Conservation (phyloP, 2,888 invertebrate species). For the Eurois occulta region DNA sequence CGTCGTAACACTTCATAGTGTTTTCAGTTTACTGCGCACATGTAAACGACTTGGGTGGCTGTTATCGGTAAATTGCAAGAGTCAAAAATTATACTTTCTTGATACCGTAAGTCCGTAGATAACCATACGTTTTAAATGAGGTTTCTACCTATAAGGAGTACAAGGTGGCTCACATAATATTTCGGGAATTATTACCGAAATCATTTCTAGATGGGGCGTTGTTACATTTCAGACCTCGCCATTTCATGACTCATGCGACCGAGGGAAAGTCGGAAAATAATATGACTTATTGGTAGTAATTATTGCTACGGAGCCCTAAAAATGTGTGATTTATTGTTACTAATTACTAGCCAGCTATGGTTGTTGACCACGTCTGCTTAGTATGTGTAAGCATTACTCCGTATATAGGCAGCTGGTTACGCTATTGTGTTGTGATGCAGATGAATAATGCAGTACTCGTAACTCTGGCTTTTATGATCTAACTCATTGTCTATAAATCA, state of each 20-base stretch:
- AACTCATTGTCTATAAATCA: constrained; percentile 75
- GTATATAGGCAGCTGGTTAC: constrained; percentile 68
- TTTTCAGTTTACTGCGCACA: constrained; percentile 43
- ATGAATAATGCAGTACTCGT: constrained; percentile 82
- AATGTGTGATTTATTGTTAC: constrained; percentile 61
- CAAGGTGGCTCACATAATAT: constrained; percentile 29
- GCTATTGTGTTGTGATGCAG: constrained; percentile 76
- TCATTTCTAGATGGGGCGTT: constrained; percentile 28
- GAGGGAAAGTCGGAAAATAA: constrained; percentile 17
- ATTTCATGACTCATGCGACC: neutral
- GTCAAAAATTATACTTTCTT: constrained; percentile 39
- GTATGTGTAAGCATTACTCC: constrained; percentile 76
- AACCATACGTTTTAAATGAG: constrained; percentile 7
- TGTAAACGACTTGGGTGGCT: constrained; percentile 53
- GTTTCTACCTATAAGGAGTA: constrained; percentile 24
- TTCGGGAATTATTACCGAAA: constrained; percentile 19
- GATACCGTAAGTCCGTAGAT: constrained; percentile 15
- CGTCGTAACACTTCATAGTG: constrained; percentile 33
- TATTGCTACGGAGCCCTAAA: constrained; percentile 42
- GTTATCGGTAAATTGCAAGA: constrained; percentile 43
- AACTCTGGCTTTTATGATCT: constrained; percentile 76
- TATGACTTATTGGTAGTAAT: constrained; percentile 27
- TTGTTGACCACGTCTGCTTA: constrained; percentile 73
- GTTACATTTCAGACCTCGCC: neutral
- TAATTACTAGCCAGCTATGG: constrained; percentile 65